Percentiles rank a stretch among this genome's conserved stretches.
These are phyloP conservation scores for Gadus chalcogrammus DNA, from an alignment of 2,113 vertebrate species.

Conservation along the genomic window DNA sequence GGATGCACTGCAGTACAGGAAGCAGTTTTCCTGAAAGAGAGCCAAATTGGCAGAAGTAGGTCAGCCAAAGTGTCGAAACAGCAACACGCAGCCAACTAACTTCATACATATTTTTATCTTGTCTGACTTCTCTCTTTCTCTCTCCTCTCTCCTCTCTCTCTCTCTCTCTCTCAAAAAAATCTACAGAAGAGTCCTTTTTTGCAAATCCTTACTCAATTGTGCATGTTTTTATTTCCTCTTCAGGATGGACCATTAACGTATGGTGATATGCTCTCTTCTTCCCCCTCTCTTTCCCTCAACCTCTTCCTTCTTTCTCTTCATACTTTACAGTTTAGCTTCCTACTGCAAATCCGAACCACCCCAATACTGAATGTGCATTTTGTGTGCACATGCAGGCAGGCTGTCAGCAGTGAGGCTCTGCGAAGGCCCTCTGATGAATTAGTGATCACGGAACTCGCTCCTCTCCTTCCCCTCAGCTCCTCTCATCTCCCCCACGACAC, in stretches of 20 bases:
- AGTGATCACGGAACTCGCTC: conserved; percentile 39
- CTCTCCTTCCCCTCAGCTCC: not conserved
- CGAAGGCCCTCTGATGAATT: conserved; percentile 36
- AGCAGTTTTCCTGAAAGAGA: not conserved
- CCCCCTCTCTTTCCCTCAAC: no score
- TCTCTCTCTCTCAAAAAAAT: no score
- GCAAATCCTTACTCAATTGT: no score
- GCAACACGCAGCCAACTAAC: not conserved
- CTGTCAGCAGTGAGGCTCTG: not conserved
- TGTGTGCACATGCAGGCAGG: not conserved
- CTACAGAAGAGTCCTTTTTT: no score
- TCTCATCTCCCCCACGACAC: conserved; percentile 14
- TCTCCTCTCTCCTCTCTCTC: not conserved
- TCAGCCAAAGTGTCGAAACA: not conserved
- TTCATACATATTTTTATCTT: not conserved
- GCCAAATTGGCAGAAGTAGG: not conserved
- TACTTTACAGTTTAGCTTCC: no score
- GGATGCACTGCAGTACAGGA: not conserved
- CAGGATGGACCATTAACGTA: no score
- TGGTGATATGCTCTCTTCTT: no score
- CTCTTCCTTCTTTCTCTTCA: no score
- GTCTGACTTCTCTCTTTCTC: not conserved
- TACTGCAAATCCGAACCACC: no score
- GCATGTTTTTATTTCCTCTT: no score
- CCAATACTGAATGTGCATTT: no score